phyloP scores from a whole-genome alignment of 2,888 invertebrate genomes.

The Ephialtes manifestator region DNA sequence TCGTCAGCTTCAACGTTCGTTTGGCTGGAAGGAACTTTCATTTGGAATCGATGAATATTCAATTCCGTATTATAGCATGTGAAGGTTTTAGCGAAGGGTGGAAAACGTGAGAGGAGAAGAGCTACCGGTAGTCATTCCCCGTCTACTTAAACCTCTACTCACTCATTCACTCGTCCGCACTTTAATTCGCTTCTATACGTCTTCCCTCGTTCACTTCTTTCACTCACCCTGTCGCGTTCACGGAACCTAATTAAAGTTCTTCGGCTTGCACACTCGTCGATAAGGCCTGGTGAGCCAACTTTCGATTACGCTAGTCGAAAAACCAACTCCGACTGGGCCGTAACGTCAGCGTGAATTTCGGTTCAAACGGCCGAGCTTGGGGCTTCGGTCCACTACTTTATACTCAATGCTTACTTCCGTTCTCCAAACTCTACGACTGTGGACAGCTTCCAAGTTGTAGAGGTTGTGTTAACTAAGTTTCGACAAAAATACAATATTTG shows the following conservation, averaged over 20 bases:
- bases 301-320: conserved; percentile 55
- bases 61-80: conserved; percentile 58
- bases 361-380: conserved; percentile 16
- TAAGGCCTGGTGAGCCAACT: conserved; percentile 27
- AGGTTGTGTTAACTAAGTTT: no score
- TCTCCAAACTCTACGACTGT: neutral
- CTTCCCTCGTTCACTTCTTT: conserved; percentile 2
- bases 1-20: conserved; percentile 17
- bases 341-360: conserved; percentile 59
- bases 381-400: neutral
- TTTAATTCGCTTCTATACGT: neutral
- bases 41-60: conserved; percentile 74
- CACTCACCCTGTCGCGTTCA: neutral
- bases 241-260: neutral
- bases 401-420: neutral
- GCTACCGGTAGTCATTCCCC: neutral
- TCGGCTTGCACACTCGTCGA: conserved; percentile 6
- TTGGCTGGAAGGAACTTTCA: conserved; percentile 17
- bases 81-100: conserved; percentile 8
- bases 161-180: conserved; percentile 6
- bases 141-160: neutral
- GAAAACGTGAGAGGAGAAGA: neutral
- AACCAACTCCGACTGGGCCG: conserved; percentile 16
- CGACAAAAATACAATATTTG: no score
- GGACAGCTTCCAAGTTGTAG: no score